Base-by-base conservation (phyloP, 2,888 invertebrate species). In the Hesperia comma region DNA sequence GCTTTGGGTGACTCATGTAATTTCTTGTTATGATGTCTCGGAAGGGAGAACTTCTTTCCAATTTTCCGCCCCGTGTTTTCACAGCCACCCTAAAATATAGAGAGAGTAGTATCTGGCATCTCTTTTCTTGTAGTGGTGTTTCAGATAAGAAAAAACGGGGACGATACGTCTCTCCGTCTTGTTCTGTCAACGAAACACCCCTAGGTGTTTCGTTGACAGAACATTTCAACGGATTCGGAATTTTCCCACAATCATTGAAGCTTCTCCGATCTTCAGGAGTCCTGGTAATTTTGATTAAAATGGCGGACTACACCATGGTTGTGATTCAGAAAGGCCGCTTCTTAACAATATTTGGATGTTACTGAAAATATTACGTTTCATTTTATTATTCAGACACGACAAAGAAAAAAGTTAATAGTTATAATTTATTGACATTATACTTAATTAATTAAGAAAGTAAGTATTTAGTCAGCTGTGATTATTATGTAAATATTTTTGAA, bases 281-380 rank as follows among this genome's bases (percentile, higher is more conserved):
- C 73, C 73, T 73, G 56, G 73, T 74, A 63, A 32, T 69, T 57
- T 69, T 64, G 61, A 60, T 67, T 67, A 73, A 73, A 73, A 71
- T 73, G 74, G 73, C 71, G 74, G 74, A 74, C 72, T 69, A 63
- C 62, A 67, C 33, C 57, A 43, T 37, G 57, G 19, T 12, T 19
- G 51, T 21, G 21, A 21, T 37, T 10, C 37, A 37, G 12, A 37
- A 37, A 10, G 37, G 3, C 2, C 10, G 10, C 10, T 10, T 6
- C 0, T 37, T 2, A 6, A 12, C 12, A 12, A 12, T 33, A 8
- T 37, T 37, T 2, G 8, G 37, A 37, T 8, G 8, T 37, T 37
- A 37, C 0, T 37, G 37, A 37, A 12, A 37, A 37, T 37, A 26
- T 26, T 26, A 26, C 5, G 26, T 26, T 26, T 26, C 2, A 26